These are phyloP conservation scores for Sardinella longiceps DNA, from an alignment of 2,797 vertebrate species.

Conservation along the genomic window DNA sequence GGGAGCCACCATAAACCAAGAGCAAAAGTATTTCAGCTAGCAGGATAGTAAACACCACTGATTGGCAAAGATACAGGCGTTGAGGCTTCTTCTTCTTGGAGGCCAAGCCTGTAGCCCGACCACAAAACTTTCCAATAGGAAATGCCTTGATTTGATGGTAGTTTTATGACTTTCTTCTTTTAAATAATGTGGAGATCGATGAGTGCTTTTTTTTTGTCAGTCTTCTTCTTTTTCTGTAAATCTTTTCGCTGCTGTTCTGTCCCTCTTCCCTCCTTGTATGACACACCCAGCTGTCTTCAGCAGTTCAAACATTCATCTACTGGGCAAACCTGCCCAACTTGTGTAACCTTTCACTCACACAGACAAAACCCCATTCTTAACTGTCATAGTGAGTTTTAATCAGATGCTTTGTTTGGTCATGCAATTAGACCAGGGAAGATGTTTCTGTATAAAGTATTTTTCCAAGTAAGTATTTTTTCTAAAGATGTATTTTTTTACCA, in stretches of 20 bases:
- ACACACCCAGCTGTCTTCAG: constrained; percentile 64
- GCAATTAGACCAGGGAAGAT: neutral
- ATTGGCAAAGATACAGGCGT: too few species aligned
- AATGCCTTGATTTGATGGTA: neutral
- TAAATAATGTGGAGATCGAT: neutral
- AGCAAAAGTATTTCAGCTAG: neutral
- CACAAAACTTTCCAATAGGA: neutral
- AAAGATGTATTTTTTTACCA: too few species aligned
- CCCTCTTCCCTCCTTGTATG: constrained; percentile 34
- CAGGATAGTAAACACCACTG: neutral
- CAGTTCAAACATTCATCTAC: constrained; percentile 58
- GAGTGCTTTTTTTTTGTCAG: neutral
- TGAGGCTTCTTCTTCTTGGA: neutral
- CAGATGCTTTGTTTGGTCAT: neutral
- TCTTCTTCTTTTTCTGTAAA: constrained; percentile 39
- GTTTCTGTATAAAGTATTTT: too few species aligned
- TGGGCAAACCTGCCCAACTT: constrained; percentile 70
- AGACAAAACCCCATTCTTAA: constrained; percentile 36
- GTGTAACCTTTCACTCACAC: constrained; percentile 58
- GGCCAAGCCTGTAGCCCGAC: neutral
- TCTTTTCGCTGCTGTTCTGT: constrained; percentile 20
- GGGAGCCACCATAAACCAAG: neutral
- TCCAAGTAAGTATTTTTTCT: too few species aligned
- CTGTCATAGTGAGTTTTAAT: constrained; percentile 1
- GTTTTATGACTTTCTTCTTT: neutral